Conservation (phyloP, 2,888 invertebrate genomes). For the Orthosia gracilis region DNA sequence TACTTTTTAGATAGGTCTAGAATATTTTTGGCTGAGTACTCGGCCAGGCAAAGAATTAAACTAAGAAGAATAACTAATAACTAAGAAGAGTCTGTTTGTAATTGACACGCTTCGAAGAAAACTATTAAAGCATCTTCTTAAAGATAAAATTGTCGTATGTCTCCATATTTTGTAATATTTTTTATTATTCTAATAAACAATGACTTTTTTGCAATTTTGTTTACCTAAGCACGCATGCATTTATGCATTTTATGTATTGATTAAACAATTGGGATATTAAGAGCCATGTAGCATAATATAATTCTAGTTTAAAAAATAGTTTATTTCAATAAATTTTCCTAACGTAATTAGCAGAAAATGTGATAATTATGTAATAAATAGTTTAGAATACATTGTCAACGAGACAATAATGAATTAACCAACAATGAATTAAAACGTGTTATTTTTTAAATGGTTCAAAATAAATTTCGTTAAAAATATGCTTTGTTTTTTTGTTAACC, state of each 20-base stretch:
- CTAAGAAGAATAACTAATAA: too few species aligned
- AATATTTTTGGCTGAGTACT: neutral
- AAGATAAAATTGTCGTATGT: neutral
- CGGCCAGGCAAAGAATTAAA: too few species aligned
- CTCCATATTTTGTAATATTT: neutral
- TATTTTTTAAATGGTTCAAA: slow-evolving; percentile 28
- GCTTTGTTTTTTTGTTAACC: slow-evolving; percentile 9
- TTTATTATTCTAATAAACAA: neutral
- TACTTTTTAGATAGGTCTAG: neutral
- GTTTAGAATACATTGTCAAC: slow-evolving; percentile 22
- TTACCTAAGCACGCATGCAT: neutral
- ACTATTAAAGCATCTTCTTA: neutral
- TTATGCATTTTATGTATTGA: neutral
- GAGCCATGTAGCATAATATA: slow-evolving; percentile 13
- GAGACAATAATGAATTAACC: slow-evolving; percentile 26
- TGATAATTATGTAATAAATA: slow-evolving; percentile 55
- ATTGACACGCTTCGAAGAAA: too few species aligned
- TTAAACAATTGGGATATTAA: neutral
- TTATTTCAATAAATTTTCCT: slow-evolving; percentile 34
- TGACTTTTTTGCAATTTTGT: neutral
- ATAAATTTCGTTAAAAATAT: slow-evolving; percentile 43
- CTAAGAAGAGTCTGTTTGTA: too few species aligned
- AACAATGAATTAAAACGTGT: slow-evolving; percentile 36
- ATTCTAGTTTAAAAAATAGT: slow-evolving; percentile 30
- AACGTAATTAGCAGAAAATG: slow-evolving; percentile 59